Percentiles rank a stretch among this genome's conserved stretches.
Conservation (phyloP, 2,888 invertebrate genomes). For the Monochamus alternatus region DNA sequence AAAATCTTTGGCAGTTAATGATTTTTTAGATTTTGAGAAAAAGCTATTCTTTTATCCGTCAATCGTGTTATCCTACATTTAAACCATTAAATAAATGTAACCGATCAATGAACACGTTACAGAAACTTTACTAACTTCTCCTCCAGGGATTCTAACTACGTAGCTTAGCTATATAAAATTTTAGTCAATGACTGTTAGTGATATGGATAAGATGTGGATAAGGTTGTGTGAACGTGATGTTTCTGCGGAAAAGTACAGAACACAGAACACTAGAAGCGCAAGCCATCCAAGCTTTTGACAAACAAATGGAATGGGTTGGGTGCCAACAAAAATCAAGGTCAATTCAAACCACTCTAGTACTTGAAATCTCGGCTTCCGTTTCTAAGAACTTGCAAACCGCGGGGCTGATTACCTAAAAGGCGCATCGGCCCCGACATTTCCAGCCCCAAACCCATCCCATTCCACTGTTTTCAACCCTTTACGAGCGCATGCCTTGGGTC, state of each 20-base stretch:
- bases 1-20: too few relatives aligned
- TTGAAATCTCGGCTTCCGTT: background rate
- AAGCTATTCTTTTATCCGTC: too few relatives aligned
- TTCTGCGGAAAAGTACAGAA: background rate
- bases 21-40: too few relatives aligned
- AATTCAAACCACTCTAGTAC: background rate
- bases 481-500: conserved; percentile 8
- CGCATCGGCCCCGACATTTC: background rate
- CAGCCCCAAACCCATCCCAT: conserved; percentile 11
- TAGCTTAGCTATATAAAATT: background rate
- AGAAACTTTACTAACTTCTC: conserved; percentile 26
- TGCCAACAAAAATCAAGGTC: background rate
- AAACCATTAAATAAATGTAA: background rate
- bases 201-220: background rate
- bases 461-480: background rate
- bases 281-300: background rate
- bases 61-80: too few relatives aligned
- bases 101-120: background rate
- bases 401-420: conserved; percentile 1
- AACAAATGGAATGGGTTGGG: too few relatives aligned
- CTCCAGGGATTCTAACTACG: background rate
- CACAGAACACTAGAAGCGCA: background rate
- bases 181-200: conserved; percentile 17
- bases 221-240: conserved; percentile 6
- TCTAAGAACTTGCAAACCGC: background rate